Evolutionary conservation across 2,797 vertebrate genomes (phyloP), one percentile per base, ranked within the genome.

Genomic region (Forpus xanthops): DNA sequence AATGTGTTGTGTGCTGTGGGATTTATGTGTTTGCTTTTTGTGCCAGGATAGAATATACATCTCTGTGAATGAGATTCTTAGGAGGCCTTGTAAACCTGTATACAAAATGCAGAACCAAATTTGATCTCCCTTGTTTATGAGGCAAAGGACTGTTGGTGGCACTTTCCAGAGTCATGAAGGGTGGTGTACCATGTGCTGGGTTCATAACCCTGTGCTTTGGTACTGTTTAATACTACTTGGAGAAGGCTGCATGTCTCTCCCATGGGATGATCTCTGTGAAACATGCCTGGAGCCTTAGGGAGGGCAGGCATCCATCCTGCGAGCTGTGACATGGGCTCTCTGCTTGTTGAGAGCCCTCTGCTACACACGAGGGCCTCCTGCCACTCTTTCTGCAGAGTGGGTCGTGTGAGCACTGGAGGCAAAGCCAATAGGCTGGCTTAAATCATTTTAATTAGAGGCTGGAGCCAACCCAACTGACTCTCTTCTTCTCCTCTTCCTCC

Each of bases 21-120:
- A 85, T 96, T 93, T 90, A 47, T 85, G 74, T 76, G 77, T 94
- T 89, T 95, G 92, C 82, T 88, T 45, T 67, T 80, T 53, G 77
- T 67, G 85, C 89, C 84, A 92, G 90, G 35, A 58, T 65, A 65
- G 58, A 91, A 89, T 90, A 52, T 50, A 35, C 61, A 52, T 87
- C 61, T 94, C 75, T 76, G 68, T 60, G 81, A 89, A 19, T 37
- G 64, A 85, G 41, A 55, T 65, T 86, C 50, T 60, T 50, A 20
- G 50, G 84, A 92, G 50, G 20, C 7, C 11, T 61, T 68, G 42
- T 75, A 83, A 65, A 44, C 13, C 17, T 52, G 44, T 3, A 18
- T 65, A 8, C 37, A 39, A 70, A 95, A 60, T 13, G 30, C 33
- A 44, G 56, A 39, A 56, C 12, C 2, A 6, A 20, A 64, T 67